Evolutionary conservation across 2,797 vertebrate species (phyloP).

Genomic region (Caiman crocodilus): DNA sequence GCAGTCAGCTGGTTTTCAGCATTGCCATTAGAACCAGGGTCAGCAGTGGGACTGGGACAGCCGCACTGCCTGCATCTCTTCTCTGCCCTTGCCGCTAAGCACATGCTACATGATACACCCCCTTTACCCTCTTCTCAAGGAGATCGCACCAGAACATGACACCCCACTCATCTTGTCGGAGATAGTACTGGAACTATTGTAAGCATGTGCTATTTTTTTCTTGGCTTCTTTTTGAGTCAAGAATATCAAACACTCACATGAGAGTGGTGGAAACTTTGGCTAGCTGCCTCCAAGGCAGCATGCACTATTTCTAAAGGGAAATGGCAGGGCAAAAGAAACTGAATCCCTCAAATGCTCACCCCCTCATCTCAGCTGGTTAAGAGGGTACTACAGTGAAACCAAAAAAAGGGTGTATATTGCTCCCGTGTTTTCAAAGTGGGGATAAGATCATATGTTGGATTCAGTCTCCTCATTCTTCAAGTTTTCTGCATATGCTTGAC

Average conservation of each 20-base stretch:
- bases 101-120: neutral
- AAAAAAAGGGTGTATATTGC: neutral
- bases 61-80: neutral
- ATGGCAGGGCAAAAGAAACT: neutral
- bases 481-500: neutral
- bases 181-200: too few relatives aligned
- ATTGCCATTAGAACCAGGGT: neutral
- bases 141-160: neutral
- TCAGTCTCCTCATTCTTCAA: neutral
- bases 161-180: too few relatives aligned
- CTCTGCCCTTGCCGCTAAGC: slow-evolving; percentile 11
- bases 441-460: neutral
- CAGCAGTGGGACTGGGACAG: neutral
- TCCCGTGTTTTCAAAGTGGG: neutral
- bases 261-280: too few relatives aligned
- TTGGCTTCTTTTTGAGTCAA: neutral
- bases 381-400: neutral
- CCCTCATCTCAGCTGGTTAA: neutral
- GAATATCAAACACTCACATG: too few relatives aligned
- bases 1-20: neutral
- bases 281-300: too few relatives aligned
- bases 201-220: neutral
- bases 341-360: neutral
- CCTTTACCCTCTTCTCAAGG: neutral
- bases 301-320: too few relatives aligned